These are phyloP conservation scores for Prunella strophiata DNA, from an alignment of 2,797 vertebrate genomes.

Conservation along the genomic window DNA sequence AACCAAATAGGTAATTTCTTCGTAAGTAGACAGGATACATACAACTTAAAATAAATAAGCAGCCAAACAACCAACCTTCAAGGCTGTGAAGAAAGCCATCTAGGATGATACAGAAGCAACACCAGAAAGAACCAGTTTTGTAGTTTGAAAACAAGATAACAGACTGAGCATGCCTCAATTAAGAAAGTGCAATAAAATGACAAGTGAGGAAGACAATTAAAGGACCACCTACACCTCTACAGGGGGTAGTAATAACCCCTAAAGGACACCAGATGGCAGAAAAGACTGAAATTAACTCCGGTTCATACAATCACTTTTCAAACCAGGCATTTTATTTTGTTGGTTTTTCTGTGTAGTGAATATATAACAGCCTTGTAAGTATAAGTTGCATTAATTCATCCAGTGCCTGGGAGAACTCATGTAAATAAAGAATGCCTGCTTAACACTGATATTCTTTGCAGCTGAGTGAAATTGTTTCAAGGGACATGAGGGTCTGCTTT, in stretches of 20 bases:
- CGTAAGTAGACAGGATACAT: background rate
- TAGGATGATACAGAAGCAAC: accelerated
- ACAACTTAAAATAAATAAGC: background rate
- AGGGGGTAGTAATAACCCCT: background rate
- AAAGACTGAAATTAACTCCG: background rate
- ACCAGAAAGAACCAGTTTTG: background rate
- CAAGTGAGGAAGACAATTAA: background rate
- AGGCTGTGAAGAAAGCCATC: background rate
- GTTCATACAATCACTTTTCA: background rate
- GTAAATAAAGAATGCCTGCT: background rate
- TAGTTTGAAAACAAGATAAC: background rate
- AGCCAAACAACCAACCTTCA: background rate
- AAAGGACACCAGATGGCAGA: background rate
- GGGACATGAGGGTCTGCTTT: accelerated
- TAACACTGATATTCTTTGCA: background rate
- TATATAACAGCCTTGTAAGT: background rate
- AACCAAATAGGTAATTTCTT: background rate
- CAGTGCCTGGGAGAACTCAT: background rate
- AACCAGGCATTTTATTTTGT: background rate
- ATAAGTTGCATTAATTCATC: no score
- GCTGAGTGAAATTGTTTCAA: background rate
- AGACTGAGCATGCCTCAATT: background rate
- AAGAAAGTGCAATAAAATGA: background rate
- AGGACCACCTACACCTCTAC: background rate
- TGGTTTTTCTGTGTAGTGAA: background rate